phyloP scores from a whole-genome alignment of 2,113 vertebrate genomes.

The Stigmatopora nigra region DNA sequence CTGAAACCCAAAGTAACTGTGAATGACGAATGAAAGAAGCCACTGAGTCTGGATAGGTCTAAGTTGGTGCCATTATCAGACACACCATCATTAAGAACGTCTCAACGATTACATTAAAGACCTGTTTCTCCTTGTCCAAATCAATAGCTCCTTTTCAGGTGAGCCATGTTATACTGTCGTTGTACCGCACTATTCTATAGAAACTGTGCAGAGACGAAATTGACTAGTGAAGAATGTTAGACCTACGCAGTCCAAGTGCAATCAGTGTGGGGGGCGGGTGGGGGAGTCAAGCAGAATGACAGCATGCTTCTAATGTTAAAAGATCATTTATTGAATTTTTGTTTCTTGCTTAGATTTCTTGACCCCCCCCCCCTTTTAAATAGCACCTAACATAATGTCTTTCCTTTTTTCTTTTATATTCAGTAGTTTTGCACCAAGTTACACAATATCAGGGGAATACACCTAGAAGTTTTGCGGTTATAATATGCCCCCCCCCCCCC shows the following conservation, averaged over 20 bases:
- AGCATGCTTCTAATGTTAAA: background rate
- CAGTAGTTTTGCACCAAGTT: constrained; percentile 63
- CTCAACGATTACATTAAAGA: constrained; percentile 1
- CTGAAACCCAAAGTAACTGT: constrained; percentile 7
- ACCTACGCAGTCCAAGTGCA: background rate
- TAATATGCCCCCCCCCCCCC: constrained; percentile 42
- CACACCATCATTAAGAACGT: constrained; percentile 8
- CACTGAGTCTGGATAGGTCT: constrained; percentile 1
- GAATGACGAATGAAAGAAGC: constrained; percentile 27
- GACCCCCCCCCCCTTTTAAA: background rate
- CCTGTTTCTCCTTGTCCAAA: constrained; percentile 2
- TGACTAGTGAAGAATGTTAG: background rate
- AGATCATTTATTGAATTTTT: background rate
- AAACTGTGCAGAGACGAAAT: background rate
- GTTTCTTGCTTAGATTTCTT: background rate
- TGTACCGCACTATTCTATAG: background rate
- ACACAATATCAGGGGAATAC: constrained; percentile 38
- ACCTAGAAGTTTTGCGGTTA: constrained; percentile 59
- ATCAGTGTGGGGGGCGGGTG: background rate
- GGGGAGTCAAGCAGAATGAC: background rate
- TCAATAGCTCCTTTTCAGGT: background rate
- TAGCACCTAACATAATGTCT: background rate
- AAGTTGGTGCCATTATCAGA: constrained; percentile 1
- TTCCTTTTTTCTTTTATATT: background rate
- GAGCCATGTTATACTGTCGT: constrained; percentile 1